Evolutionary conservation across 2,113 vertebrate species (phyloP).

Genomic region (Erpornis zantholeuca): DNA sequence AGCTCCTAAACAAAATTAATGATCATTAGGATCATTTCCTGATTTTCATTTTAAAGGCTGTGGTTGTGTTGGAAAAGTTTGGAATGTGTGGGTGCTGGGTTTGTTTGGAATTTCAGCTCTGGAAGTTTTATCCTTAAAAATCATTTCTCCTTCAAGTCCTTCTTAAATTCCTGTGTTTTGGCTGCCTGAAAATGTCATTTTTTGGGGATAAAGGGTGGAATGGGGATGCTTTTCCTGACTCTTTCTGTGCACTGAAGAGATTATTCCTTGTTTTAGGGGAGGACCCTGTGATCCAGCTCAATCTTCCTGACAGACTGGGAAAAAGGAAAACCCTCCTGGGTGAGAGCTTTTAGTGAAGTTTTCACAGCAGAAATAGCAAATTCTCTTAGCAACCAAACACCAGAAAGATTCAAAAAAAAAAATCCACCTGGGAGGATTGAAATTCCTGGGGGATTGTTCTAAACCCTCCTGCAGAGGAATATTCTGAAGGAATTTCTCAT

Average conservation of each 20-base stretch:
- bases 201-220: neutral
- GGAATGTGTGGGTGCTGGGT: neutral
- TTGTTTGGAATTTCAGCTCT: neutral
- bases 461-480: neutral
- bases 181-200: neutral
- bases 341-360: neutral
- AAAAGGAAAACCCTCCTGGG: conserved; percentile 63
- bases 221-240: neutral
- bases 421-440: neutral
- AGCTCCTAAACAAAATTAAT: neutral
- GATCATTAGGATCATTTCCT: neutral
- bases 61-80: neutral
- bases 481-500: neutral
- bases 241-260: neutral
- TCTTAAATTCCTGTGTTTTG: accelerated
- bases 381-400: neutral
- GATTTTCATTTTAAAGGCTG: neutral
- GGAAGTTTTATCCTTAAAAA: neutral
- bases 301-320: conserved; percentile 77
- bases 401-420: neutral
- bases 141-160: accelerated
- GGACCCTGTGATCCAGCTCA: conserved; percentile 68
- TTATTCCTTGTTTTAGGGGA: conserved; percentile 59
- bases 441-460: neutral
- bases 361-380: neutral